Conservation (phyloP, 2,888 invertebrate species). For the Esperia sulphurella region DNA sequence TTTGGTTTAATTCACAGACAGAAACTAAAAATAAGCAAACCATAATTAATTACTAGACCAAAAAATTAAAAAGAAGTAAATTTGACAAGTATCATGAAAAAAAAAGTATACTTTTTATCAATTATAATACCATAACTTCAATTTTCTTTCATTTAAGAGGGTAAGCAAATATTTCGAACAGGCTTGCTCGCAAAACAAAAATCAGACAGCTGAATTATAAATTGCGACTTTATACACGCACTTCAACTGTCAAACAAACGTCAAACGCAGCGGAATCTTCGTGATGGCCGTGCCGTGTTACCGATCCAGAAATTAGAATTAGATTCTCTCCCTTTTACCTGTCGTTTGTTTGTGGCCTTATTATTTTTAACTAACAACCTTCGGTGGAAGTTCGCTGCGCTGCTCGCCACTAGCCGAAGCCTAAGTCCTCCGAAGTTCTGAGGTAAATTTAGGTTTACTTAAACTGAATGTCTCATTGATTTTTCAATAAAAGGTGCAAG, state of each 20-base stretch:
- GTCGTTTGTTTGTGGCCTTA: background rate
- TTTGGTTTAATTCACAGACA: no score
- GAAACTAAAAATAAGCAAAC: no score
- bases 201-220: no score
- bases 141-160: no score
- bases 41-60: no score
- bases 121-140: no score
- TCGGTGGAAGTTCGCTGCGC: constrained; percentile 29
- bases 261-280: background rate
- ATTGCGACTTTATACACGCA: background rate
- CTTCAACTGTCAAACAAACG: background rate
- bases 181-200: no score
- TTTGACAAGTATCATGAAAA: no score
- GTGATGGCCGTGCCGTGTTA: background rate
- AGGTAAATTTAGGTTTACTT: constrained; percentile 12
- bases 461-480: constrained; percentile 44
- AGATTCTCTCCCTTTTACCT: no score
- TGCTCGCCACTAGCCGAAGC: constrained; percentile 31
- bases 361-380: constrained; percentile 30
- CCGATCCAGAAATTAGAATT: background rate
- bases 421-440: constrained; percentile 30
- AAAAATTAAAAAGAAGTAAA: no score
- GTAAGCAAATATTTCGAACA: no score
- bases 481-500: constrained; percentile 50
- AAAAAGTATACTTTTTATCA: no score